phyloP scores from a whole-genome alignment of 2,113 vertebrate genomes.

The Arenaria interpres region DNA sequence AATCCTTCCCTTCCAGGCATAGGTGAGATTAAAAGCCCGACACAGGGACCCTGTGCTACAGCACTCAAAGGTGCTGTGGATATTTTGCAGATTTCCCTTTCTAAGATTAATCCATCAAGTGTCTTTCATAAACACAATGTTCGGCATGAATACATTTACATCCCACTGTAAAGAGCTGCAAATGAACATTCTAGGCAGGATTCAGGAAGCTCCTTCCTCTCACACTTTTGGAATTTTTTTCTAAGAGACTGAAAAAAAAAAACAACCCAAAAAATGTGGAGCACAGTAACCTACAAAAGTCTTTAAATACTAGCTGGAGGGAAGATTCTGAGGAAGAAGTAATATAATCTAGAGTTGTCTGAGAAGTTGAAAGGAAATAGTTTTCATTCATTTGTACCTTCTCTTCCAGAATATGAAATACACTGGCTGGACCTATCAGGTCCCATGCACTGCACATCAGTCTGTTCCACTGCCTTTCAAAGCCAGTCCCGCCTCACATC shows the following conservation, averaged over 20 bases:
- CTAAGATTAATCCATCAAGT: not conserved
- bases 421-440: not conserved
- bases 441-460: not conserved
- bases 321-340: not conserved
- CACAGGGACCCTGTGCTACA: accelerated
- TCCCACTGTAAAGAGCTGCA: not conserved
- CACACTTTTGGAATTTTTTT: not conserved
- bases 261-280: not conserved
- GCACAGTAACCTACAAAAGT: not conserved
- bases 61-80: not conserved
- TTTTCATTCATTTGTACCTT: not conserved
- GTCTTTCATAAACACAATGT: not conserved
- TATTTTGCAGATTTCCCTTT: not conserved
- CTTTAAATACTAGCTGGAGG: not conserved
- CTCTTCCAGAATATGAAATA: not conserved
- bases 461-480: not conserved
- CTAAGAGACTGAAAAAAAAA: not conserved
- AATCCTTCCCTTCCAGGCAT: not conserved
- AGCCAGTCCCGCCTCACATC: not conserved
- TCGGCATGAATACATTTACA: not conserved
- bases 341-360: not conserved
- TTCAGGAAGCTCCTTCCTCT: not conserved
- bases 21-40: not conserved
- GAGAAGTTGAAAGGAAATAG: not conserved
- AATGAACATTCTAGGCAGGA: not conserved